A percentile compares a stretch with the other conserved stretches of the same genome.
Conservation (phyloP, 1,140 invertebrate species). For the Pygmarrhopalites habei region DNA sequence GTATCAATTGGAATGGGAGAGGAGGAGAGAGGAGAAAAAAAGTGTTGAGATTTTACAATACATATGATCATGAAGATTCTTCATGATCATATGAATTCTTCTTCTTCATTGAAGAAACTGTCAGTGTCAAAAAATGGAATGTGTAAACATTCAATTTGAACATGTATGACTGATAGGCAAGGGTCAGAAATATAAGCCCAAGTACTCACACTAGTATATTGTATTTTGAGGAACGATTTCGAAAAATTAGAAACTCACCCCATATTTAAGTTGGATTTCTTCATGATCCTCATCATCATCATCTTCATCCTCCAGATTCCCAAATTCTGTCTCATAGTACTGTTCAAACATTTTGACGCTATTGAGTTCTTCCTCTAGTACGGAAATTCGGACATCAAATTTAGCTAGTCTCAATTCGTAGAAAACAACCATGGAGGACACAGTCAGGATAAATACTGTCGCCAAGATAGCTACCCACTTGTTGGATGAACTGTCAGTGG, state of each 20-base stretch:
- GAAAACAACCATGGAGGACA: constrained; percentile 13
- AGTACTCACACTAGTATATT: no score
- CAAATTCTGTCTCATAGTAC: neutral
- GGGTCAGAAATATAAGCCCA: no score
- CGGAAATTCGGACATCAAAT: constrained; percentile 15
- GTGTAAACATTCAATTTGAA: no score
- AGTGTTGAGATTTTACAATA: no score
- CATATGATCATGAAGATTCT: no score
- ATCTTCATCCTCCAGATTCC: neutral
- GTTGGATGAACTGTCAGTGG: neutral
- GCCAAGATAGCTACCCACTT: constrained; percentile 16
- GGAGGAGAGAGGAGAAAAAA: no score
- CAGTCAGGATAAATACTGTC: constrained; percentile 12
- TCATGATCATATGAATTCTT: no score
- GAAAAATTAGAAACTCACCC: neutral
- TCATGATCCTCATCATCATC: constrained; percentile 15
- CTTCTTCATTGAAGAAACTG: no score
- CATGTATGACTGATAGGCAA: no score
- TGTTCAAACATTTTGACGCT: neutral
- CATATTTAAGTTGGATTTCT: constrained; percentile 3
- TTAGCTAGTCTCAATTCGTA: constrained; percentile 23
- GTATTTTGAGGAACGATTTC: no score
- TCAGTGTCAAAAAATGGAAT: no score
- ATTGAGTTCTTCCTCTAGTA: constrained; percentile 20
- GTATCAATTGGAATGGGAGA: no score